A percentile compares a stretch with the other conserved stretches of the same genome.
Conservation (phyloP, 2,113 vertebrate species). For the Sceloporus tristichus region DNA sequence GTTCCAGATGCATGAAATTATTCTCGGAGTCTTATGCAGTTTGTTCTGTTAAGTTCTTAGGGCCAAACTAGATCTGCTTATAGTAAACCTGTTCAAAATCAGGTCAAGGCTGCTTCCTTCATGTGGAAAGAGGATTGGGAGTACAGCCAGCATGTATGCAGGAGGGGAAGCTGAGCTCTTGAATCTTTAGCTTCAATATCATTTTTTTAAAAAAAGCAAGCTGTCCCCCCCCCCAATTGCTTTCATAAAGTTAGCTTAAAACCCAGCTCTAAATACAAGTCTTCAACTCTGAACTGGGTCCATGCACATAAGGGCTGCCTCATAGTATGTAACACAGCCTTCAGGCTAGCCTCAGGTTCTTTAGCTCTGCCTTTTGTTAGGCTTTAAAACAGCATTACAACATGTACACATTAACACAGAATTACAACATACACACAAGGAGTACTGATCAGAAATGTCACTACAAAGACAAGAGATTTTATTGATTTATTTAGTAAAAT, state of each 20-base stretch:
- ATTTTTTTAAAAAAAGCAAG: background rate
- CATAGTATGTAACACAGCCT: background rate
- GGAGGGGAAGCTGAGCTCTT: too few relatives aligned
- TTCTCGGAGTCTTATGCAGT: background rate
- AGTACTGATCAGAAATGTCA: background rate
- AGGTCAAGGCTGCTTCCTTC: background rate
- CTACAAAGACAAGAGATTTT: constrained; percentile 77
- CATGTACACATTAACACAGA: background rate
- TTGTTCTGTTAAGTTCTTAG: background rate
- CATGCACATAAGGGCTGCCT: background rate
- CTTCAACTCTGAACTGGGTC: background rate
- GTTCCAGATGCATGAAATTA: background rate
- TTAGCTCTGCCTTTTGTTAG: background rate
- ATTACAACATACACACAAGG: background rate
- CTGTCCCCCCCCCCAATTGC: background rate
- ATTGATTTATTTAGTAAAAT: constrained; percentile 99
- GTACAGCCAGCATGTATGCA: background rate
- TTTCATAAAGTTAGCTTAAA: background rate
- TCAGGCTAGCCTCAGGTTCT: background rate
- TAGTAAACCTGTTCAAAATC: background rate
- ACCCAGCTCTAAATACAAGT: background rate
- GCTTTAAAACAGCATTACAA: background rate
- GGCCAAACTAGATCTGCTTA: background rate
- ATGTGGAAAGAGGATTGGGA: too few relatives aligned
- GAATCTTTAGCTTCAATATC: background rate